Percentiles rank a stretch among this genome's conserved stretches.
These are phyloP conservation scores for Eristalis tenax DNA, from an alignment of 2,888 invertebrate species.

Conservation along the genomic window DNA sequence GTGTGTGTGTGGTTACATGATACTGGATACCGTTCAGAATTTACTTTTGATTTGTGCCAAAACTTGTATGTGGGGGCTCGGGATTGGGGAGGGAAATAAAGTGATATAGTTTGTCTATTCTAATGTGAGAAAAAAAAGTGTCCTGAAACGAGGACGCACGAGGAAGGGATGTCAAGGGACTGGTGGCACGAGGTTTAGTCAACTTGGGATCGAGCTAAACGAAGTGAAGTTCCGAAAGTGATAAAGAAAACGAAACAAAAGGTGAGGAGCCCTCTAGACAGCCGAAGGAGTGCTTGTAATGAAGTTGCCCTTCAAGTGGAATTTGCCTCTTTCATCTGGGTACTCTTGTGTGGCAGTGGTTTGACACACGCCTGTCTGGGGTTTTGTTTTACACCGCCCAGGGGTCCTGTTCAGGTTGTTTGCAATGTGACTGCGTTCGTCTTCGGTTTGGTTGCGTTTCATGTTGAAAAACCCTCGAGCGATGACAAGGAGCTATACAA, in stretches of 20 bases:
- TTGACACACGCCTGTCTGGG: slow-evolving; percentile 41
- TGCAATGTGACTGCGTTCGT: background rate
- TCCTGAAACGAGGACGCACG: slow-evolving; percentile 57
- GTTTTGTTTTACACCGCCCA: slow-evolving; percentile 12
- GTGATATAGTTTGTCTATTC: slow-evolving; percentile 66
- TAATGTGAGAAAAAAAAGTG: slow-evolving; percentile 52
- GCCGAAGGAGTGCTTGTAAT: slow-evolving; percentile 40
- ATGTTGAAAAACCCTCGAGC: background rate
- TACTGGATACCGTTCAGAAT: background rate
- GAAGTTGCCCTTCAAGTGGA: slow-evolving; percentile 23
- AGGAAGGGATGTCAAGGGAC: background rate
- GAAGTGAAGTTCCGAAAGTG: slow-evolving; percentile 25
- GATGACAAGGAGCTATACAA: background rate
- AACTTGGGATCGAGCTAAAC: slow-evolving; percentile 11
- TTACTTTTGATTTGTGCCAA: slow-evolving; percentile 61
- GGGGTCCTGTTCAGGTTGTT: background rate
- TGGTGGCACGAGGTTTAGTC: slow-evolving; percentile 9
- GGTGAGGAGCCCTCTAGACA: background rate
- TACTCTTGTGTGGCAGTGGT: background rate
- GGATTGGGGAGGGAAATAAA: slow-evolving; percentile 45
- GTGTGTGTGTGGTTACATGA: background rate
- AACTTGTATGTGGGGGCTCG: slow-evolving; percentile 10
- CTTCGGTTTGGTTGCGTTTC: background rate
- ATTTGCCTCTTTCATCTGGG: background rate
- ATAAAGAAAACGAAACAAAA: slow-evolving; percentile 41